Evolutionary conservation across 2,113 vertebrate species (phyloP).

Genomic region (Athene cunicularia): DNA sequence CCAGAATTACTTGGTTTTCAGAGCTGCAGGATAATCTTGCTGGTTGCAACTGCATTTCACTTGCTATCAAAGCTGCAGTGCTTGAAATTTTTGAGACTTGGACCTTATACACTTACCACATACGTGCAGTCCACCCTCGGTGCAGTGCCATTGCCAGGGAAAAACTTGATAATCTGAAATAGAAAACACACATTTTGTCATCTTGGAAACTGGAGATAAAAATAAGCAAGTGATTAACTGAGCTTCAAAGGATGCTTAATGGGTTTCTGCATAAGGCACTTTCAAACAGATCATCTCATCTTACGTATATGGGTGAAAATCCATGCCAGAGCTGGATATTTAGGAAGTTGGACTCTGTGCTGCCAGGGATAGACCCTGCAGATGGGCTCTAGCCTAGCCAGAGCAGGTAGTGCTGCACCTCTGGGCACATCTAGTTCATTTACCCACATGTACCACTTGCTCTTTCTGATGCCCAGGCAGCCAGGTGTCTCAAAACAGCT

Average conservation of each 20-base stretch:
- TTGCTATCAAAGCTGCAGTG: not conserved
- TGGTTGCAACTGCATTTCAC: not conserved
- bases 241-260: not conserved
- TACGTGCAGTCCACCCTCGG: constrained; percentile 83
- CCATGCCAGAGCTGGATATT: not conserved
- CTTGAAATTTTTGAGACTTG: not conserved
- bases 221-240: not conserved
- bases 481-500: not conserved
- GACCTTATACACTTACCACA: constrained; percentile 71
- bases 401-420: not conserved
- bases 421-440: not conserved
- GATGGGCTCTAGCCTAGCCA: not conserved
- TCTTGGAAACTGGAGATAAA: not conserved
- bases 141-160: constrained; percentile 73
- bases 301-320: not conserved
- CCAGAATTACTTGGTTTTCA: not conserved
- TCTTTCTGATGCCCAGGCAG: not conserved
- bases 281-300: not conserved
- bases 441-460: not conserved
- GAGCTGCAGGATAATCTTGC: not conserved
- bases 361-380: too few relatives aligned
- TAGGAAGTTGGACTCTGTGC: accelerated
- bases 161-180: constrained; percentile 85
- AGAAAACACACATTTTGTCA: not conserved
- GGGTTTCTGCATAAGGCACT: not conserved